Evolutionary conservation across 1,140 invertebrate species (phyloP).

Genomic region (Ridgeia piscesae): DNA sequence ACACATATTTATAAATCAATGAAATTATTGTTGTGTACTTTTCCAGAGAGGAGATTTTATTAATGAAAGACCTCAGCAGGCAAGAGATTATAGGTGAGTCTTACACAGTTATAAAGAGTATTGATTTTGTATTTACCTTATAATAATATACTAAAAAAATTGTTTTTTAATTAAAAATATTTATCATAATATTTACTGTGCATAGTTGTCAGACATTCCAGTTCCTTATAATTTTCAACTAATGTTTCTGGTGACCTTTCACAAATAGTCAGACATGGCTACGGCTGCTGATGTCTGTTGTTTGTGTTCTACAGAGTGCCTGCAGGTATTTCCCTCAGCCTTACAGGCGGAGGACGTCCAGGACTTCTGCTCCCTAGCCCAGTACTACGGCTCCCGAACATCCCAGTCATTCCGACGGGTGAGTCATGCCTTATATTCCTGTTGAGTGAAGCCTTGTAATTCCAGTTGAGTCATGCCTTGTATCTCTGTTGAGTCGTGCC

Average conservation of each 20-base stretch:
- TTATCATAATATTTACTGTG: too few species aligned
- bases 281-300: not conserved
- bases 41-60: constrained; percentile 37
- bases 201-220: too few species aligned
- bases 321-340: constrained; percentile 78
- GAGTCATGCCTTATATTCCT: constrained; percentile 23
- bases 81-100: constrained; percentile 36
- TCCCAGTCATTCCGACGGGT: constrained; percentile 86
- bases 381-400: constrained; percentile 90
- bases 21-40: not conserved
- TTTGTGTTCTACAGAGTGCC: constrained; percentile 59
- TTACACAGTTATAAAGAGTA: not conserved
- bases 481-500: not conserved
- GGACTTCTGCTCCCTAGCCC: constrained; percentile 93
- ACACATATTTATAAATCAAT: not conserved
- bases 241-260: not conserved
- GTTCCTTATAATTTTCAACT: too few species aligned
- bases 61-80: constrained; percentile 34
- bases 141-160: too few species aligned
- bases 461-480: not conserved
- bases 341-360: constrained; percentile 91
- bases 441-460: not conserved
- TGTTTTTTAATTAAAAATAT: too few species aligned
- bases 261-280: not conserved
- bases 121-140: too few species aligned